phyloP scores from a whole-genome alignment of 2,113 vertebrate genomes.

The Hiodon tergisus region DNA sequence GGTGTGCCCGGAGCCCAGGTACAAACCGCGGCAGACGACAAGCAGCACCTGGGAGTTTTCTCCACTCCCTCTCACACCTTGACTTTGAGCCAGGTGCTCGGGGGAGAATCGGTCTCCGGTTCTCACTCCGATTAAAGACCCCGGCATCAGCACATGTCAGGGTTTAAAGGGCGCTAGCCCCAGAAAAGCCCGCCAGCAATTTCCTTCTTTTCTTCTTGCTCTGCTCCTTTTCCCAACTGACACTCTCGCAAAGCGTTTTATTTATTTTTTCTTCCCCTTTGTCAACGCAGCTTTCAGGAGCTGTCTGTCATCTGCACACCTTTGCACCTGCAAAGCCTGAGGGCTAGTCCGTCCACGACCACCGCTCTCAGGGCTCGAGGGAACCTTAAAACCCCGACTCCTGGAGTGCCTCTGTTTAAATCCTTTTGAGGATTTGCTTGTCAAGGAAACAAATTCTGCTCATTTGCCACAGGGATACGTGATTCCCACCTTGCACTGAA shows the following conservation, averaged over 20 bases:
- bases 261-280: constrained; percentile 35
- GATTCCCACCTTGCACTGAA: constrained; percentile 23
- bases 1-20: no score
- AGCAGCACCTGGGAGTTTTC: no score
- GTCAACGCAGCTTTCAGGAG: constrained; percentile 18
- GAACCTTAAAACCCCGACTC: not conserved
- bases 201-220: constrained; percentile 9
- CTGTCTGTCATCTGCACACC: constrained; percentile 44
- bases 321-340: constrained; percentile 51
- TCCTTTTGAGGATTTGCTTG: constrained; percentile 41
- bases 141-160: constrained; percentile 29
- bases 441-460: constrained; percentile 39
- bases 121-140: constrained; percentile 26
- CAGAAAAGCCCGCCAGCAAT: constrained; percentile 17
- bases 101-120: constrained; percentile 21
- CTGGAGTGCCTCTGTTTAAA: constrained; percentile 23
- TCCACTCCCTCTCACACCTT: no score
- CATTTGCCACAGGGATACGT: constrained; percentile 34
- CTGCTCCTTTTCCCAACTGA: constrained; percentile 22
- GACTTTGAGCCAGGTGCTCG: constrained; percentile 10
- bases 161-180: constrained; percentile 27
- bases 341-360: constrained; percentile 48
- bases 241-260: constrained; percentile 36
- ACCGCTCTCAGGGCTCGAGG: constrained; percentile 3
- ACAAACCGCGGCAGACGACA: no score